Evolutionary conservation across 2,113 vertebrate genomes (phyloP), one percentile per base, ranked within the genome.

Genomic region (Leucosticte australis): DNA sequence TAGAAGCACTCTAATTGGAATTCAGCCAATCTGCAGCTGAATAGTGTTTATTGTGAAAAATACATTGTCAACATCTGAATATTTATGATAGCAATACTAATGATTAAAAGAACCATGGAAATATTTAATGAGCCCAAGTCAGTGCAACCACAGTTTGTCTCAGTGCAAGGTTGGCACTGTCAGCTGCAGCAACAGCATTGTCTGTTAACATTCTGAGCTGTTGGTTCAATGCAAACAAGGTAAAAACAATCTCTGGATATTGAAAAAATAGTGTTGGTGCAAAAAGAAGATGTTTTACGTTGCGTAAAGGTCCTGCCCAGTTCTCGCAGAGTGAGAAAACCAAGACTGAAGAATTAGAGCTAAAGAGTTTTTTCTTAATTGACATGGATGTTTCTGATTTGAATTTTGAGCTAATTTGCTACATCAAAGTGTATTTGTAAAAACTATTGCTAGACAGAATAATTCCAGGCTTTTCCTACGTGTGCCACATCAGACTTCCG

Each of bases 11-110:
- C 3, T 62, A 69, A 70, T 20, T 70, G 65, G 56, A 93, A 79
- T 92, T 59, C 56, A 85, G 47, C 85, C 75, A 88, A 42, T 60
- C 52, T 68, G 30, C 44, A 41, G 16, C 9, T 55, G 57, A 73
- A 52, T 28, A 69, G 23, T 47, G 31, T 73, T 92, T 88, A 64
- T 76, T 87, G 47, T 68, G 62, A 90, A 88, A 91, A 88, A 63
- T 71, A 47, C 35, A 68, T 87, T 70, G 35, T 94, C 53, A 92
- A 87, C 57, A 55, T 71, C 65, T 90, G 83, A 92, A 85, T 93
- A 90, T 90, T 92, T 79, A 71, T 88, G 41, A 33, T 50, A 63
- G 49, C 30, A 74, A 52, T 63, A 46, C 56, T 63, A 75, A 71
- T 85, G 75, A 93, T 92, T 87, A 92, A 82, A 94, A 85, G 47